A percentile compares a stretch with the other conserved stretches of the same genome.
These are phyloP conservation scores for Thereuonema tuberculata DNA, from an alignment of 1,140 invertebrate species.

Conservation along the genomic window DNA sequence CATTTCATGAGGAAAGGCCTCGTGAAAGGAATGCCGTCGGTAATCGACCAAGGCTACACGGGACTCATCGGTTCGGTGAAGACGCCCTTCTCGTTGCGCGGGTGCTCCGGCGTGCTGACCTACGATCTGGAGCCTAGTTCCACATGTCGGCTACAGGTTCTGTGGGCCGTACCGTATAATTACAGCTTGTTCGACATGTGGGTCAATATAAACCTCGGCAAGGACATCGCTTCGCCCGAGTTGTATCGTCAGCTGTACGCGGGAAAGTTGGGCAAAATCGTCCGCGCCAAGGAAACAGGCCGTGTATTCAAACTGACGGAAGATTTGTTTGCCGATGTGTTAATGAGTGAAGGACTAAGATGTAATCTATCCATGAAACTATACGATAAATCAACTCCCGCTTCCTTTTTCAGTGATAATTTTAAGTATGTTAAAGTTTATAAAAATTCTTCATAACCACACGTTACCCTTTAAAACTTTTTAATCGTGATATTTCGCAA, in stretches of 20 bases:
- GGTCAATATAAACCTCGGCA: neutral
- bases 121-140: neutral
- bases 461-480: no score
- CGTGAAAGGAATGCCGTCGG: neutral
- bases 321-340: neutral
- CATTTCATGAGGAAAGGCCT: neutral
- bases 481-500: no score
- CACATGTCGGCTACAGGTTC: neutral
- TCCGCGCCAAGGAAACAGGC: neutral
- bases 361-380: neutral
- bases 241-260: neutral
- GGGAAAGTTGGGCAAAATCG: neutral
- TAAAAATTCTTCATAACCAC: no score
- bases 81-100: neutral
- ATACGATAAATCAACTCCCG: no score
- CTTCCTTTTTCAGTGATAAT: no score
- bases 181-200: neutral
- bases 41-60: neutral
- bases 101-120: neutral
- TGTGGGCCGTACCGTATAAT: slow-evolving; percentile 1
- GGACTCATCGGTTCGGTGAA: neutral
- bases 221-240: neutral
- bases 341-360: neutral
- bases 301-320: neutral
- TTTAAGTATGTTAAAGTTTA: no score